phyloP scores from a whole-genome alignment of 2,888 invertebrate species.

The Erebia epiphron region DNA sequence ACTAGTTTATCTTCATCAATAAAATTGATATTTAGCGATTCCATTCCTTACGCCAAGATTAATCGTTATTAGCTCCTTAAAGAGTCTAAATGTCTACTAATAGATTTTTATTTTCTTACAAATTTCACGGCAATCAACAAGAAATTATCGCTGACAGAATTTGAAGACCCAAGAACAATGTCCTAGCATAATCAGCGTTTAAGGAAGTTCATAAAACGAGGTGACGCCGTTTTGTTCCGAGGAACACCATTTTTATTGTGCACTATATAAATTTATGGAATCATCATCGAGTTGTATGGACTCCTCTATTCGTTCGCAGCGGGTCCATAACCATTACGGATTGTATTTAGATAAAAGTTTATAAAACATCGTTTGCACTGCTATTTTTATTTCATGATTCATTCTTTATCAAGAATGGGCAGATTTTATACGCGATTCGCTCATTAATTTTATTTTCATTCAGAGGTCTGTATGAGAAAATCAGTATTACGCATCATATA shows the following conservation, averaged over 20 bases:
- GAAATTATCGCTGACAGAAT: conserved; percentile 47
- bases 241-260: conserved; percentile 72
- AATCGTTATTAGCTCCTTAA: conserved; percentile 3
- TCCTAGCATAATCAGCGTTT: conserved; percentile 42
- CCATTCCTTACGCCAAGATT: conserved; percentile 31
- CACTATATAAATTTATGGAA: conserved; percentile 82
- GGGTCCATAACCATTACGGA: conserved; percentile 78
- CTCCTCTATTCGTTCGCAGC: conserved; percentile 71
- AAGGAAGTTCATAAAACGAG: conserved; percentile 68
- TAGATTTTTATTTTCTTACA: conserved; percentile 62
- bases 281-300: conserved; percentile 80
- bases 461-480: neutral
- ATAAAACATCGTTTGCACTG: conserved; percentile 67
- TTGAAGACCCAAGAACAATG: conserved; percentile 53
- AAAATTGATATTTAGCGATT: neutral
- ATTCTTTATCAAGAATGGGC: conserved; percentile 21
- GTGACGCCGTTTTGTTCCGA: conserved; percentile 77
- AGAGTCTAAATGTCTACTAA: conserved; percentile 50
- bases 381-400: conserved; percentile 23
- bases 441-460: neutral
- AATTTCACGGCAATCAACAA: conserved; percentile 71
- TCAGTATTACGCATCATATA: neutral
- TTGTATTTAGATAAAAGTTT: conserved; percentile 75
- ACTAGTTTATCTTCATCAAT: no score
- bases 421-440: neutral